Conservation (phyloP, 2,113 vertebrate genomes). For the Lepus timidus region DNA sequence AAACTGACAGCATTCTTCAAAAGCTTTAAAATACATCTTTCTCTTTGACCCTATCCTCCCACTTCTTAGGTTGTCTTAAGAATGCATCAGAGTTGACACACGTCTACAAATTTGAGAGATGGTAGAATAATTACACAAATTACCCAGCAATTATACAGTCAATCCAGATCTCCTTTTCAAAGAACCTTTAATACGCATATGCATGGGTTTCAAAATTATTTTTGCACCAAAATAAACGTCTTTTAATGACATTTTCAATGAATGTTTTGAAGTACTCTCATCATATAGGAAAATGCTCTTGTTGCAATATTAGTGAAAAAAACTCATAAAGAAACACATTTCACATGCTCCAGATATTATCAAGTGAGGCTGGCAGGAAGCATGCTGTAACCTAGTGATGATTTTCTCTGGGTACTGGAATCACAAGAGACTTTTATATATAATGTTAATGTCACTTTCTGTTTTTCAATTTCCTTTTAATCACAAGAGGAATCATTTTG, state of each 20-base stretch:
- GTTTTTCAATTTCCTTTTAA: constrained; percentile 2
- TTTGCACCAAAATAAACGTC: too few relatives aligned
- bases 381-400: not conserved
- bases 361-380: not conserved
- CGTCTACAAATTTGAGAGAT: not conserved
- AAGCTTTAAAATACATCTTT: not conserved
- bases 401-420: constrained; percentile 14
- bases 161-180: not conserved
- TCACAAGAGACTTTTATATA: not conserved
- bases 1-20: not conserved
- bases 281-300: not conserved
- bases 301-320: not conserved
- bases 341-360: not conserved
- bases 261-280: too few relatives aligned
- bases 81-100: not conserved
- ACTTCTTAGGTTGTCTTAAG: not conserved
- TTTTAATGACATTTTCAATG: too few relatives aligned
- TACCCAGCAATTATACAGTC: not conserved
- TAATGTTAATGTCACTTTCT: not conserved
- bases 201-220: too few relatives aligned
- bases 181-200: not conserved
- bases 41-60: not conserved
- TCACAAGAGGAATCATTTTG: not conserved
- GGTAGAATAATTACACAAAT: not conserved
- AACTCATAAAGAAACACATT: not conserved